Base-by-base conservation (phyloP, 2,113 vertebrate species). In the Panthera leo region DNA sequence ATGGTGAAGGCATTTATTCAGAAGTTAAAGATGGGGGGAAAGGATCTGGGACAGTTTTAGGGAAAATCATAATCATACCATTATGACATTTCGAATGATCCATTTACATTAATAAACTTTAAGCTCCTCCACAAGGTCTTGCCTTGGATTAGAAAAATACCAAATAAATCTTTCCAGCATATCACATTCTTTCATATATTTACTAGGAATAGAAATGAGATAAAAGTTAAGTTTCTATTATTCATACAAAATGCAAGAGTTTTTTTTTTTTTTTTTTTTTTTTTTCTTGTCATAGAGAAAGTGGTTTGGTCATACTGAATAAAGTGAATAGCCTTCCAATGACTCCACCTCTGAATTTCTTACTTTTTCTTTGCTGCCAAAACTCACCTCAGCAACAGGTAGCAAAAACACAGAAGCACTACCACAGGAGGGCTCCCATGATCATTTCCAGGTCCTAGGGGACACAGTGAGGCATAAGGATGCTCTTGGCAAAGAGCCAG, bases 361-460 rank as follows among this genome's bases (percentile, higher is more conserved):
- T 94, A 45, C 82, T 42, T 91, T 84, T 82, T 80, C 79, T 85
- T 94, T 94, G 71, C 92, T 88, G 55, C 51, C 63, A 65, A 70
- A 91, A 92, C 42, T 96, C 70, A 85, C 80, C 70, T 85, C 70
- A 68, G 87, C 97, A 92, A 97, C 97, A 97, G 53, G 97, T 94
- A 96, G 95, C 68, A 95, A 94, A 97, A 88, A 65, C 87, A 96
- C 19, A 94, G 51, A 75, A 76, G 36, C 76, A 79, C 39, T 80
- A 36, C 27, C 51, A 71, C 29, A 61, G 34, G 34, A 71, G 61
- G n/a, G 21, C 31, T 96, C 87, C 80, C 85, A 75, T 86, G 67
- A 89, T 82, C 73, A 71, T 39, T 19, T 94, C 68, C 2, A 16
- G 25, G 45, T 65, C 63, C 65, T 48, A 12, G 3, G 51, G 78